These are phyloP conservation scores for Austrofundulus limnaeus DNA, from an alignment of 2,113 vertebrate species.

Conservation along the genomic window DNA sequence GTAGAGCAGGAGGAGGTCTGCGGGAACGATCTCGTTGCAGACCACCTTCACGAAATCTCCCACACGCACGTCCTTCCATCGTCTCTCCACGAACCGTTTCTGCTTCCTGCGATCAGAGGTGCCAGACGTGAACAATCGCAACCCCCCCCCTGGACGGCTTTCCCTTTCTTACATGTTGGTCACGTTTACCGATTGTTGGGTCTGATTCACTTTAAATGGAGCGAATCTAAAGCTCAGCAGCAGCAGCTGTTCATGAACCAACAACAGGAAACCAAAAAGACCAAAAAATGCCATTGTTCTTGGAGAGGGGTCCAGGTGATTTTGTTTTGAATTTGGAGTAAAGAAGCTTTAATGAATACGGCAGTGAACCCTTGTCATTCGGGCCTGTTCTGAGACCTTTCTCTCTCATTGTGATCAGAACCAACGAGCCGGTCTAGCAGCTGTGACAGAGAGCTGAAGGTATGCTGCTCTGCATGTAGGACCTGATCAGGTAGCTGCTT, in stretches of 20 bases:
- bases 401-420: slow-evolving; percentile 2
- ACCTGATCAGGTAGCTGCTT: slow-evolving; percentile 56
- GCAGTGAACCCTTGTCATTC: not conserved
- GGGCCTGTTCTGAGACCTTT: not conserved
- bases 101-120: slow-evolving; percentile 74
- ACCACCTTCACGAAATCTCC: slow-evolving; percentile 90
- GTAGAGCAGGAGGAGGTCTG: slow-evolving; percentile 89
- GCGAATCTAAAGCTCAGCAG: not conserved
- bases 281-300: slow-evolving; percentile 10
- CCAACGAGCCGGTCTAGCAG: slow-evolving; percentile 12
- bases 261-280: slow-evolving; percentile 17
- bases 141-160: too few species aligned
- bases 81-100: slow-evolving; percentile 77
- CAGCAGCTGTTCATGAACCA: not conserved
- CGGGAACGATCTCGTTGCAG: slow-evolving; percentile 90
- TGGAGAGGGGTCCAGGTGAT: slow-evolving; percentile 15
- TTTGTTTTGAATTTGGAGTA: slow-evolving; percentile 16
- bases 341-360: not conserved
- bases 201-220: slow-evolving; percentile 1
- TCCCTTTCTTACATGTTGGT: not conserved
- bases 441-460: slow-evolving; percentile 43
- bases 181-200: too few species aligned
- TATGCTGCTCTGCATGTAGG: slow-evolving; percentile 67
- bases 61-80: slow-evolving; percentile 90
- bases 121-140: not conserved